A percentile compares a stretch with the other conserved stretches of the same genome.
Evolutionary conservation across 2,797 vertebrate genomes (phyloP).

Genomic region (Rhynchonycteris naso): DNA sequence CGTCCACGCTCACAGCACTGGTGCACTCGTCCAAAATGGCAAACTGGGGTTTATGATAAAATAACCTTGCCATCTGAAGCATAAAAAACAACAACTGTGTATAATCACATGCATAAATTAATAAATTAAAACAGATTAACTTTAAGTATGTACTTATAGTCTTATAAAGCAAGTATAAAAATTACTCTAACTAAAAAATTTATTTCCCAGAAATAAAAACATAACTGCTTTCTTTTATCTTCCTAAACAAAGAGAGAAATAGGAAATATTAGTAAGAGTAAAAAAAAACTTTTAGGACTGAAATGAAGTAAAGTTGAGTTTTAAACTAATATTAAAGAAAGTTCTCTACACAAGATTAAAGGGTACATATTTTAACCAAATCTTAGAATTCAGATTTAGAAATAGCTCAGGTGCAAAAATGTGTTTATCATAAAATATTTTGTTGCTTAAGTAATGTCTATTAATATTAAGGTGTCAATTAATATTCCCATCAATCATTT

Average conservation of each 20-base stretch:
- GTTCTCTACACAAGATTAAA: background rate
- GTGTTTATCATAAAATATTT: constrained; percentile 39
- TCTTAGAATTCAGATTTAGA: constrained; percentile 30
- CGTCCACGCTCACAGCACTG: constrained; percentile 98
- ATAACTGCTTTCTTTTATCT: background rate
- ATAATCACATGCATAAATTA: constrained; percentile 47
- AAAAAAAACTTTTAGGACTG: constrained; percentile 6
- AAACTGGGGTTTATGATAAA: constrained; percentile 99
- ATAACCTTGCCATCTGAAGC: constrained; percentile 95
- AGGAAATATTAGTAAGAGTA: constrained; percentile 5
- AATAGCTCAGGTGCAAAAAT: background rate
- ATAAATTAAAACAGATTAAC: background rate
- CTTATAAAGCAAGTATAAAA: constrained; percentile 26
- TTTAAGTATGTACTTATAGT: constrained; percentile 24
- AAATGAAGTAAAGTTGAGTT: background rate
- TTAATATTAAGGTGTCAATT: background rate
- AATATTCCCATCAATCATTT: background rate
- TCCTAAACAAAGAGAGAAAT: constrained; percentile 31
- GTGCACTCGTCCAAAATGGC: constrained; percentile 99
- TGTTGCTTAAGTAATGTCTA: background rate
- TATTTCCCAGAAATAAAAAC: constrained; percentile 14
- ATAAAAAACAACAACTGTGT: constrained; percentile 64
- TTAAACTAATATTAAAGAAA: constrained; percentile 16
- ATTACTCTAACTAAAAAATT: constrained; percentile 45
- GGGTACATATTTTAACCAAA: background rate